phyloP scores from a whole-genome alignment of 2,888 invertebrate genomes.

The Panopea generosa region DNA sequence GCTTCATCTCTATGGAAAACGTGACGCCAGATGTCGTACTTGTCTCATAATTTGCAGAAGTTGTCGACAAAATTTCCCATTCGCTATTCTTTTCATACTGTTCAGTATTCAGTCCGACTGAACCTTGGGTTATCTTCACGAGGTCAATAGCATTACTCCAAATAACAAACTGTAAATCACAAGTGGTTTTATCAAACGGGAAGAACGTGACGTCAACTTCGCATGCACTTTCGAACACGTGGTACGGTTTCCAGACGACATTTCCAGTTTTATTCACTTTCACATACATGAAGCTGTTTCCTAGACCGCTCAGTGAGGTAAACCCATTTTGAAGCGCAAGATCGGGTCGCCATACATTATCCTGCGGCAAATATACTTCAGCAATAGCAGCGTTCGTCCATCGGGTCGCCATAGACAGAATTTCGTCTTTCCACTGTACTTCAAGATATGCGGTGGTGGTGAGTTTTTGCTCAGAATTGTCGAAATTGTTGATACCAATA shows the following conservation, averaged over 20 bases:
- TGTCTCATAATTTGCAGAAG: conserved; percentile 23
- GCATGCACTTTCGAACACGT: conserved; percentile 66
- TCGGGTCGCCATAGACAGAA: conserved; percentile 1
- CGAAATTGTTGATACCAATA: conserved; percentile 52
- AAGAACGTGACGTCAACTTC: conserved; percentile 61
- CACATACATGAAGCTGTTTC: conserved; percentile 53
- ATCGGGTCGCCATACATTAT: conserved; percentile 57
- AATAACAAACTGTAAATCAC: conserved; percentile 63
- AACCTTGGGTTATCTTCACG: conserved; percentile 43
- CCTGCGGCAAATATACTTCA: conserved; percentile 40
- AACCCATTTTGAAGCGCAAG: conserved; percentile 64
- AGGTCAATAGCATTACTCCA: conserved; percentile 63
- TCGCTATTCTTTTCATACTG: conserved; percentile 46
- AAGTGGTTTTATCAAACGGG: conserved; percentile 66
- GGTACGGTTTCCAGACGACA: conserved; percentile 60
- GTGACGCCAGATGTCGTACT: conserved; percentile 41
- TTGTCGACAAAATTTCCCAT: conserved; percentile 34
- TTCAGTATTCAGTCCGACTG: conserved; percentile 18
- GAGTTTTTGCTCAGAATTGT: conserved; percentile 42
- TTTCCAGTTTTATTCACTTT: conserved; percentile 26
- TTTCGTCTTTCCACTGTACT: conserved; percentile 51
- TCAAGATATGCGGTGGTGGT: conserved; percentile 52
- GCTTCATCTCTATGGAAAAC: conserved; percentile 44
- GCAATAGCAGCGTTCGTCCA: conserved; percentile 40
- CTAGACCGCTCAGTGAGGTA: conserved; percentile 56